phyloP scores from a whole-genome alignment of 1,140 invertebrate genomes.

The Micrasema minimum region DNA sequence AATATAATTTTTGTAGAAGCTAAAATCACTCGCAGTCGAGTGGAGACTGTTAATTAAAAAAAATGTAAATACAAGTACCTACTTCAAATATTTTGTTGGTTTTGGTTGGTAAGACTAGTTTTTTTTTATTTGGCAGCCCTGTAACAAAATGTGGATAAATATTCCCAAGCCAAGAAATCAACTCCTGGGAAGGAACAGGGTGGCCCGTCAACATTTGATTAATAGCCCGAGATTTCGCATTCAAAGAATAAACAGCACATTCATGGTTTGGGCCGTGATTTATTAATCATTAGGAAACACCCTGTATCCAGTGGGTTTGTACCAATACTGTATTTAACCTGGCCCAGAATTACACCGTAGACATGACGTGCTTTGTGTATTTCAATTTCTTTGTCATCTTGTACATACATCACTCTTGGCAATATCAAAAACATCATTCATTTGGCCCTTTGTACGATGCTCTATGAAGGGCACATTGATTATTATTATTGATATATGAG shows the following conservation, averaged over 20 bases:
- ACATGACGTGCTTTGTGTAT: conserved; percentile 7
- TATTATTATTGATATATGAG: too few species aligned
- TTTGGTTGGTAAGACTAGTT: too few species aligned
- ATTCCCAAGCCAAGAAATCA: conserved; percentile 43
- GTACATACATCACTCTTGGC: too few species aligned
- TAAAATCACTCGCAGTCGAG: too few species aligned
- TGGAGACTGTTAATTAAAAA: too few species aligned
- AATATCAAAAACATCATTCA: too few species aligned
- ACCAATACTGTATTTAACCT: conserved; percentile 18
- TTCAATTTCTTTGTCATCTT: conserved; percentile 14
- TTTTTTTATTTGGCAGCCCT: conserved; percentile 12
- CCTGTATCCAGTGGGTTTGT: conserved; percentile 20
- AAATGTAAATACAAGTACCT: too few species aligned
- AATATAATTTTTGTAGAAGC: too few species aligned
- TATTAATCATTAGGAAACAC: conserved; percentile 43
- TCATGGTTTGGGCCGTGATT: conserved; percentile 42
- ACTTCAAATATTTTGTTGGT: too few species aligned
- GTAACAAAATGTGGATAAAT: conserved; percentile 37
- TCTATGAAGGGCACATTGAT: too few species aligned
- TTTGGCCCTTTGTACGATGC: too few species aligned
- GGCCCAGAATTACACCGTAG: not conserved
- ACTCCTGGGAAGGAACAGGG: conserved; percentile 33
- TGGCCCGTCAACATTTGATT: conserved; percentile 48
- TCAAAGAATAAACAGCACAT: conserved; percentile 50
- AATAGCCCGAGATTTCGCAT: conserved; percentile 44